These are phyloP conservation scores for Scomberomorus guttatus DNA, from an alignment of 2,797 vertebrate species.

Conservation along the genomic window DNA sequence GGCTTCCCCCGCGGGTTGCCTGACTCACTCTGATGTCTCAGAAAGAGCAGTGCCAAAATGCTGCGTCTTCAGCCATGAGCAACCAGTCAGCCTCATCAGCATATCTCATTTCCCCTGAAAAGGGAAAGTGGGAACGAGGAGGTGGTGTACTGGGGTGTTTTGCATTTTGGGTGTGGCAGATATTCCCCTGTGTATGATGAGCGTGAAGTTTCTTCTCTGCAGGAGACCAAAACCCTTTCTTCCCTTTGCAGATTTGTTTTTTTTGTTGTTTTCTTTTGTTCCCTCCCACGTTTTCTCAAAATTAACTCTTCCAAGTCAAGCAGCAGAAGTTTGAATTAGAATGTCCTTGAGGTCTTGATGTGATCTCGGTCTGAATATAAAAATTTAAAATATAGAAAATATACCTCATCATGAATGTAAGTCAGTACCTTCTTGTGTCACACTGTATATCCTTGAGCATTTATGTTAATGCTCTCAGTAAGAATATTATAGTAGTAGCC, in stretches of 20 bases:
- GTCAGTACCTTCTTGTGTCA: neutral
- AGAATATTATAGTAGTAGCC: neutral
- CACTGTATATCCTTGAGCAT: neutral
- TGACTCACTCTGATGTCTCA: conserved; percentile 54
- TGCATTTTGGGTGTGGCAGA: conserved; percentile 49
- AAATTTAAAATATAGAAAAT: neutral
- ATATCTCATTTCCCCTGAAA: conserved; percentile 50
- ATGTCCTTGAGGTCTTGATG: neutral
- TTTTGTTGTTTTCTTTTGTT: conserved; percentile 36
- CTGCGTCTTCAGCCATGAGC: conserved; percentile 50
- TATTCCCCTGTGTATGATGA: conserved; percentile 34
- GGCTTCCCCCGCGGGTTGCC: neutral
- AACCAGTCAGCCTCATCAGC: conserved; percentile 61
- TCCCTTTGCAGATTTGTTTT: conserved; percentile 38
- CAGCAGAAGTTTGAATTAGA: conserved; percentile 4
- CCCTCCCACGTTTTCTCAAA: conserved; percentile 26
- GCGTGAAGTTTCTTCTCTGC: conserved; percentile 21
- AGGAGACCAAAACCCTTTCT: conserved; percentile 20
- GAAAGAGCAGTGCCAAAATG: conserved; percentile 43
- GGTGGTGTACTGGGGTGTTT: conserved; percentile 19
- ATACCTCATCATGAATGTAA: no score
- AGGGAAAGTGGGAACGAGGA: neutral
- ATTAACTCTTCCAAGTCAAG: conserved; percentile 18
- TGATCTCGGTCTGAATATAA: neutral
- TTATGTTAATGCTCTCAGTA: neutral